Conservation (phyloP, 1,140 invertebrate species). For the Macrobrachium rosenbergii region DNA sequence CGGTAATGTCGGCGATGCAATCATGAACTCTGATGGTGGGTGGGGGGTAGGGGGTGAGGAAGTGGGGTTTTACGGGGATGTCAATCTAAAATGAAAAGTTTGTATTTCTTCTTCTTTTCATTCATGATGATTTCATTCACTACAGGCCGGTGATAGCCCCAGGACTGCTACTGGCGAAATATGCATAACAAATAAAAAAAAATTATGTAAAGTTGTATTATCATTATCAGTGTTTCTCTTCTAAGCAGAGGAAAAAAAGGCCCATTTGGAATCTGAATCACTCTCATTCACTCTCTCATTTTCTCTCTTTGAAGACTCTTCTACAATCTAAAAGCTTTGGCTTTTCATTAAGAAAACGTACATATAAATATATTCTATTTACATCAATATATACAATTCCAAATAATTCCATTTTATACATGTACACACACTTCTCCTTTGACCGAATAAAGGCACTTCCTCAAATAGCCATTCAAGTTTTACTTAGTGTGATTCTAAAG, state of each 20-base stretch:
- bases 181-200: constrained; percentile 20
- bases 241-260: constrained; percentile 58
- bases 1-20: constrained; percentile 6
- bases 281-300: too few species aligned
- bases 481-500: constrained; percentile 59
- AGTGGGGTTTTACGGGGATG: neutral
- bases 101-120: constrained; percentile 2
- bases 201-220: neutral
- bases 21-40: too few species aligned
- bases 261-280: constrained; percentile 56
- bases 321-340: constrained; percentile 62
- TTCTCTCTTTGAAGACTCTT: constrained; percentile 38
- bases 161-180: constrained; percentile 49
- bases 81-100: constrained; percentile 30
- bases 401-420: constrained; percentile 57
- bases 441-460: constrained; percentile 62
- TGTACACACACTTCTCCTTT: constrained; percentile 50
- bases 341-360: constrained; percentile 64
- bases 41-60: neutral
- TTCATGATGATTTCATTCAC: constrained; percentile 5
- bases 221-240: constrained; percentile 59
- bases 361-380: constrained; percentile 62
- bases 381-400: constrained; percentile 59
- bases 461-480: constrained; percentile 62
- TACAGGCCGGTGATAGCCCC: constrained; percentile 37